Conservation (phyloP, 2,113 vertebrate genomes). For the Gallinago paraguaiae region DNA sequence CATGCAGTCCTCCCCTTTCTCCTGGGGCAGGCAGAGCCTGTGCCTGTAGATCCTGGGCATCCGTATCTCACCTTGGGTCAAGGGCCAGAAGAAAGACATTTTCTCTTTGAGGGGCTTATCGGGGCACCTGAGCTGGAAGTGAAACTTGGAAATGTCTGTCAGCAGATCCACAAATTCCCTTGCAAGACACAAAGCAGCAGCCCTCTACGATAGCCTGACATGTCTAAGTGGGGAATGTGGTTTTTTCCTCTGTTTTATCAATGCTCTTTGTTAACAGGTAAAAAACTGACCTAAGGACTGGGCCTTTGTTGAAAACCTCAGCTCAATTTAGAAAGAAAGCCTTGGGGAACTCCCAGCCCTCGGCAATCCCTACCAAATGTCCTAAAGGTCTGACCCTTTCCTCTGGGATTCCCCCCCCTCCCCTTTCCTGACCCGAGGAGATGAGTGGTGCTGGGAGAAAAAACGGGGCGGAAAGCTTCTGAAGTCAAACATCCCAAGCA, state of each 20-base stretch:
- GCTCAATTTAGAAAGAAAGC: background rate
- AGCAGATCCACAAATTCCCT: background rate
- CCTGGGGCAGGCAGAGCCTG: accelerated
- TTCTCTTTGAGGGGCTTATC: background rate
- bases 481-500: slow-evolving; percentile 41
- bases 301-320: background rate
- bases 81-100: background rate
- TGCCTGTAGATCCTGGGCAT: background rate
- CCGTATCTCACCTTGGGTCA: background rate
- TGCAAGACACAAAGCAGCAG: background rate
- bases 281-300: background rate
- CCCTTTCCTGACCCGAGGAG: background rate
- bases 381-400: background rate
- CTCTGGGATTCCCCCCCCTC: background rate
- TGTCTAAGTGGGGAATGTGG: background rate
- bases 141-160: background rate
- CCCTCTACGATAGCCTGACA: background rate
- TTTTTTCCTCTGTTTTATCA: background rate
- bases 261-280: background rate
- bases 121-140: background rate
- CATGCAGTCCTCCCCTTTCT: accelerated
- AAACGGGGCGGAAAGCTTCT: slow-evolving; percentile 16
- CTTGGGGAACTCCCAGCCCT: background rate
- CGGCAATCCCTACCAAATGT: background rate
- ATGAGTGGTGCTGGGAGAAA: background rate